A percentile compares a stretch with the other conserved stretches of the same genome.
Evolutionary conservation across 2,888 invertebrate species (phyloP).

Genomic region (Acronicta psi): DNA sequence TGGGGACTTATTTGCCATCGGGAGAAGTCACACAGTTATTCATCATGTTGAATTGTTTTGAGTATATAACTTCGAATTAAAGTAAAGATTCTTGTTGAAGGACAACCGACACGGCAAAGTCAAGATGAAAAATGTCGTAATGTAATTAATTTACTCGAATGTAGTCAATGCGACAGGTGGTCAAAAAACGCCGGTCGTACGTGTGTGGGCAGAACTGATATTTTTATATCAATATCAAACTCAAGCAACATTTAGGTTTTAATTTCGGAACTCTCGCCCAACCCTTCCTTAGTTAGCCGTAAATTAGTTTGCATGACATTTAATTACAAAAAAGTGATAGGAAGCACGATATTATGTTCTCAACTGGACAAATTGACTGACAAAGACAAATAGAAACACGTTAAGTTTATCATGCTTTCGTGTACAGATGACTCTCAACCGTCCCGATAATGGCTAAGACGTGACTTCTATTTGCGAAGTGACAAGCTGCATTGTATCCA

Average conservation of each 20-base stretch:
- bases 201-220: constrained; percentile 55
- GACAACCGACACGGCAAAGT: constrained; percentile 32
- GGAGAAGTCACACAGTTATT: too few relatives aligned
- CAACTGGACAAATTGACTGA: constrained; percentile 47
- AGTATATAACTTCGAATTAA: not conserved
- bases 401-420: constrained; percentile 53
- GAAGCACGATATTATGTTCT: constrained; percentile 29
- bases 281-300: not conserved
- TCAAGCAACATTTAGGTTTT: constrained; percentile 16
- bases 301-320: not conserved
- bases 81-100: constrained; percentile 14
- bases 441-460: constrained; percentile 70
- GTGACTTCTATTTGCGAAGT: constrained; percentile 69
- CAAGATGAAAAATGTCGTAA: constrained; percentile 38
- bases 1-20: not conserved
- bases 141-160: constrained; percentile 42
- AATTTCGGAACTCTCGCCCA: constrained; percentile 14
- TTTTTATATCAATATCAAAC: constrained; percentile 30
- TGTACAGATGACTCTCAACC: constrained; percentile 60
- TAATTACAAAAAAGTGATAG: constrained; percentile 6
- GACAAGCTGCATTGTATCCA: constrained; percentile 46
- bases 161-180: constrained; percentile 60
- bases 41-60: not conserved
- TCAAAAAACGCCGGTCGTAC: constrained; percentile 37
- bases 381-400: constrained; percentile 58